phyloP scores from a whole-genome alignment of 2,113 vertebrate genomes.

The Anolis sagrei region DNA sequence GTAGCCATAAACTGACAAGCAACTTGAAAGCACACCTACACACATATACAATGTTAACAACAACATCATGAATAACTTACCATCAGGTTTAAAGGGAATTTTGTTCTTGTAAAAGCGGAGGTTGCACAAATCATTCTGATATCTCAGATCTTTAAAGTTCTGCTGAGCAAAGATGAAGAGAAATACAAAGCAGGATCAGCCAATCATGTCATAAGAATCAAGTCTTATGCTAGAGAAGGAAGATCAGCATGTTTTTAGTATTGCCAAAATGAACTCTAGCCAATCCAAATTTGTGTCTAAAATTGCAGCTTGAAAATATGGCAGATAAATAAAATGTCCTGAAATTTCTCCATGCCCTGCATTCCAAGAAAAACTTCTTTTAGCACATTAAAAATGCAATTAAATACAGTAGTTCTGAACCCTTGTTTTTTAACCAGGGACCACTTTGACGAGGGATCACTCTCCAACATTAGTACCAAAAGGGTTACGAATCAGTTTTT shows the following conservation, averaged over 20 bases:
- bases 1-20: no score
- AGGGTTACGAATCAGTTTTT: no score
- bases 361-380: neutral
- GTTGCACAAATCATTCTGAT: slow-evolving; percentile 92
- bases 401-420: no score
- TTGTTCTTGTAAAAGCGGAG: slow-evolving; percentile 98
- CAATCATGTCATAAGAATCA: slow-evolving; percentile 31
- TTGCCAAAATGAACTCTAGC: neutral
- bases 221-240: neutral
- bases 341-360: neutral
- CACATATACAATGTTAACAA: neutral
- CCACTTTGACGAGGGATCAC: no score
- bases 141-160: slow-evolving; percentile 91
- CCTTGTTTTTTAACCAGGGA: no score
- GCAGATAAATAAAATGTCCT: neutral
- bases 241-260: neutral
- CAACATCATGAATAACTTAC: slow-evolving; percentile 75
- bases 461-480: no score
- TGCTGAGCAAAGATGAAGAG: slow-evolving; percentile 75
- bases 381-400: neutral
- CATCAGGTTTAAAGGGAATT: slow-evolving; percentile 95
- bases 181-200: slow-evolving; percentile 39
- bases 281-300: neutral
- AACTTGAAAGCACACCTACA: no score
- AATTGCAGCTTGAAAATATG: neutral